Base-by-base conservation (phyloP, 2,113 vertebrate species). In the Columba janthina region DNA sequence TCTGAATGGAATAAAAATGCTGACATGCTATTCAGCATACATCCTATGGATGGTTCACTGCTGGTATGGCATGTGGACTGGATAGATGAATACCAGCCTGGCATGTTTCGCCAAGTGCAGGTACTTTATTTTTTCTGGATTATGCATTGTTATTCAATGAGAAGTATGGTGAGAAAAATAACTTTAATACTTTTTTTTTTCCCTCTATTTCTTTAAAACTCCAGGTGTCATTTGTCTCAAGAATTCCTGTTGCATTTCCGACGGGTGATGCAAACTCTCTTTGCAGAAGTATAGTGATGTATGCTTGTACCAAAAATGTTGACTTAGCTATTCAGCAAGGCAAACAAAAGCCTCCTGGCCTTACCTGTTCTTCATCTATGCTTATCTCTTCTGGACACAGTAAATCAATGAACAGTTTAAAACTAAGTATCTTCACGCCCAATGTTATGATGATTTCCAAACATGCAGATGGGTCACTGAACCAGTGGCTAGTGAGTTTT, bases 401-500 rank as follows among this genome's bases (percentile, higher is more conserved):
- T 94, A 99, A 98, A 97, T 98, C 98, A 69, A 97, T 97, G 65
- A 98, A 97, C 90, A 98, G 98, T 87, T 98, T 99, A 91, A 99
- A 99, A 94, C 97, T 99, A 34, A 99, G 99, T 97, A 99, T 99
- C 94, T 99, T 99, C 96, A 99, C 99, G 4, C 99, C 99, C 66
- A 99, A 98, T 66, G 99, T 99, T 92, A 99, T 99, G 91, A 99
- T 99, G 99, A 99, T 99, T 96, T 99, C 99, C 89, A 99, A 99
- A 97, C 99, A 99, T 58, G 98, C 98, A 11, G 99, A 99, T 90
- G 99, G 99, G 38, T 99, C 99, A 58, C 93, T 99, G 56, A 99
- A 99, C 96, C 99, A 99, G 83, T 99, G 99, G 99, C 98, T 99
- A 28, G 99, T 99, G 95, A 99, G 99, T 98, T 99, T 99, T 95